phyloP scores from a whole-genome alignment of 1,140 invertebrate genomes.

The Brachionus rubens region DNA sequence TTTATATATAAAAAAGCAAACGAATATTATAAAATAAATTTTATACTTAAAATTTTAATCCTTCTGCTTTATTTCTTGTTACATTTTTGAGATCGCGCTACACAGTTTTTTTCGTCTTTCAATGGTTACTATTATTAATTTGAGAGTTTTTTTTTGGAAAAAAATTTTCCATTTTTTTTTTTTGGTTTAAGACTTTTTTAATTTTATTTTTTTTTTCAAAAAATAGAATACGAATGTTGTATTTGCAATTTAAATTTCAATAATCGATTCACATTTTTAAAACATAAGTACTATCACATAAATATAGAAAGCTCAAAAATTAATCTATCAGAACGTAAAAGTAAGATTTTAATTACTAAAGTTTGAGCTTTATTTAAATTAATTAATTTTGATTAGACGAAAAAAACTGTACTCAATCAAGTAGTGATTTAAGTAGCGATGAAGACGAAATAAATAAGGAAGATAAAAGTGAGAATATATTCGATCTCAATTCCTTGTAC shows the following conservation, averaged over 20 bases:
- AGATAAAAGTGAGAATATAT: conserved; percentile 10
- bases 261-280: conserved; percentile 33
- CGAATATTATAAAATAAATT: no score
- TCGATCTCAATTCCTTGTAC: conserved; percentile 32
- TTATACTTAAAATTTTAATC: no score
- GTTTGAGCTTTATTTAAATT: neutral
- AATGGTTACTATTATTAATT: conserved; percentile 31
- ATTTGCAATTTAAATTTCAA: conserved; percentile 42
- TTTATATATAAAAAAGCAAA: no score
- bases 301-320: conserved; percentile 8
- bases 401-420: conserved; percentile 33
- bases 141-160: no score
- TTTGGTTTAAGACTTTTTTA: no score
- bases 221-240: conserved; percentile 39
- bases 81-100: no score
- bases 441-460: neutral
- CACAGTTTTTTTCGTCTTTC: conserved; percentile 39
- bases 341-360: neutral
- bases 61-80: no score
- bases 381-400: conserved; percentile 23
- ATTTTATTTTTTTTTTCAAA: conserved; percentile 1
- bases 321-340: neutral
- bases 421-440: neutral
- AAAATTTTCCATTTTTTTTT: no score
- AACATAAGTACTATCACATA: conserved; percentile 42